phyloP scores from a whole-genome alignment of 2,888 invertebrate species.

The Penaeus monodon region DNA sequence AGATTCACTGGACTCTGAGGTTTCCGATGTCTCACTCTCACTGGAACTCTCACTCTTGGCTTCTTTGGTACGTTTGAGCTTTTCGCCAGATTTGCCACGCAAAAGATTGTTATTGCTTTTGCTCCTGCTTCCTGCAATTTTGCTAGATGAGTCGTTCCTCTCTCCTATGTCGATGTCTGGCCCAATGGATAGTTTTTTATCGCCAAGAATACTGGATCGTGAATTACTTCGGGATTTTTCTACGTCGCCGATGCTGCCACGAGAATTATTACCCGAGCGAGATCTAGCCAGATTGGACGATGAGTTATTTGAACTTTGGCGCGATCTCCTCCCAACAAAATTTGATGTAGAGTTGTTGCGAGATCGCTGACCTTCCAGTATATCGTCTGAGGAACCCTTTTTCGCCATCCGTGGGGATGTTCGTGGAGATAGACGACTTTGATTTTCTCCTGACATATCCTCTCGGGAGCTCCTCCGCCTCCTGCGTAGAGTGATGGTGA shows the following conservation, averaged over 20 bases:
- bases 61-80: conserved; percentile 13
- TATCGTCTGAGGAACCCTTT: conserved; percentile 36
- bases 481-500: conserved; percentile 46
- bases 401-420: conserved; percentile 29
- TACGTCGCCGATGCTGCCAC: conserved; percentile 28
- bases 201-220: conserved; percentile 43
- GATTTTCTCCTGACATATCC: conserved; percentile 54
- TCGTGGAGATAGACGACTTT: conserved; percentile 53
- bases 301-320: conserved; percentile 47
- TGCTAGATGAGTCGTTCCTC: conserved; percentile 30
- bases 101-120: conserved; percentile 8
- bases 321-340: conserved; percentile 9
- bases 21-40: conserved; percentile 20
- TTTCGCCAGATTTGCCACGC: conserved; percentile 5
- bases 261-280: conserved; percentile 53
- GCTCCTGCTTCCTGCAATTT: conserved; percentile 17
- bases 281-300: conserved; percentile 40
- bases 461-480: conserved; percentile 55
- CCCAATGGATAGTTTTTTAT: conserved; percentile 49
- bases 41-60: conserved; percentile 11
- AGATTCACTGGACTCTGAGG: conserved; percentile 62
- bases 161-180: conserved; percentile 63
- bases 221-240: conserved; percentile 49
- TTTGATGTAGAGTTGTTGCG: conserved; percentile 47
- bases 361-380: conserved; percentile 30